A percentile compares a stretch with the other conserved stretches of the same genome.
These are phyloP conservation scores for Artibeus lituratus DNA, from an alignment of 2,797 vertebrate genomes.

Conservation along the genomic window DNA sequence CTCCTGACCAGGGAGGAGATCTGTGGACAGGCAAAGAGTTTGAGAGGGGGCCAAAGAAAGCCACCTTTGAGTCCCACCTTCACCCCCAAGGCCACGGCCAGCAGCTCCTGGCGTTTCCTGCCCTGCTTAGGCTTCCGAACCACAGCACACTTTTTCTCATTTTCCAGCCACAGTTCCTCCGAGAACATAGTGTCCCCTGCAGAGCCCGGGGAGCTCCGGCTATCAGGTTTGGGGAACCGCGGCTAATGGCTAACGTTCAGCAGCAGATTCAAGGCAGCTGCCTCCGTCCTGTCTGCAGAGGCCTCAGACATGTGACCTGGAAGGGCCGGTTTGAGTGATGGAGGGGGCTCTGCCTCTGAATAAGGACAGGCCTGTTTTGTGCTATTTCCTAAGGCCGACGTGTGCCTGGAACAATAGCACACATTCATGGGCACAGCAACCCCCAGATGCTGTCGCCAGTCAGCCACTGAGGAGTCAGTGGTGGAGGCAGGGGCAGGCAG, in stretches of 20 bases:
- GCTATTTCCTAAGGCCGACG: constrained; percentile 89
- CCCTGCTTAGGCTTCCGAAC: constrained; percentile 89
- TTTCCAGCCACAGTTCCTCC: constrained; percentile 84
- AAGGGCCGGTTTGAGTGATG: constrained; percentile 87
- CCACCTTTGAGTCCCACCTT: constrained; percentile 90
- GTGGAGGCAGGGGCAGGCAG: not conserved
- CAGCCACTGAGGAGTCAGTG: constrained; percentile 54
- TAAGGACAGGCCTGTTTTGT: constrained; percentile 85
- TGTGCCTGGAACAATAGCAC: constrained; percentile 91
- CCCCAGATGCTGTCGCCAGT: constrained; percentile 57
- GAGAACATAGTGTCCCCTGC: constrained; percentile 84
- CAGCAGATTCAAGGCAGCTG: constrained; percentile 87
- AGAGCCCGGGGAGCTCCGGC: constrained; percentile 74
- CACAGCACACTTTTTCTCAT: constrained; percentile 84
- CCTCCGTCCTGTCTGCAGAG: constrained; percentile 85
- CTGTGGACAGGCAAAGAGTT: constrained; percentile 98
- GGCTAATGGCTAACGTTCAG: constrained; percentile 84
- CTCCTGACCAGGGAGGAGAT: constrained; percentile 93
- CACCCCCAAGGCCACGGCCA: constrained; percentile 93
- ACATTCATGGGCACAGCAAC: constrained; percentile 83
- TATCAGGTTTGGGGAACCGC: constrained; percentile 79
- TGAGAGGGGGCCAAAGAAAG: constrained; percentile 96
- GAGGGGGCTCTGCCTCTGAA: constrained; percentile 88
- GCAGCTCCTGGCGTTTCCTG: constrained; percentile 92
- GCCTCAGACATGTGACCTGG: constrained; percentile 89